Conservation (phyloP, 2,888 invertebrate species). For the Hesperia comma region DNA sequence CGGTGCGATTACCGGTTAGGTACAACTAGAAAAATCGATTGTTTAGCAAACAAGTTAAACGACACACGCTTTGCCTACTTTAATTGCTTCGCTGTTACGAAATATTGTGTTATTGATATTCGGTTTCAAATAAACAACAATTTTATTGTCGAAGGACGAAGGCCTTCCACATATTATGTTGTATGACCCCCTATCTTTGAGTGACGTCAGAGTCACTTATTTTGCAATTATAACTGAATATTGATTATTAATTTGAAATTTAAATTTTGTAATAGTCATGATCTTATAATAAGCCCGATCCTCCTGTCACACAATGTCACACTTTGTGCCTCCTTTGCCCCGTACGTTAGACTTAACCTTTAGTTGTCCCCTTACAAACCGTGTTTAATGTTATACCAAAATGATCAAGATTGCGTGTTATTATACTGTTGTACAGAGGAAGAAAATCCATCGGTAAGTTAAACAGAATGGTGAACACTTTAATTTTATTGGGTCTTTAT, state of each 20-base stretch:
- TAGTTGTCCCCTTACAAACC: not conserved
- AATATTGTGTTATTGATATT: slow-evolving; percentile 48
- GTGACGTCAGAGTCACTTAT: no score
- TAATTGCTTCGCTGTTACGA: slow-evolving; percentile 56
- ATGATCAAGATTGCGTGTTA: slow-evolving; percentile 1
- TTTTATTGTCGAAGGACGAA: not conserved
- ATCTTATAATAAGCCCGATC: no score
- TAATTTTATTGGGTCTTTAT: slow-evolving; percentile 44
- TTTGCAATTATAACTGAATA: no score
- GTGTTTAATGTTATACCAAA: not conserved
- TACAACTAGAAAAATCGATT: slow-evolving; percentile 67
- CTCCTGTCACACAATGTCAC: no score
- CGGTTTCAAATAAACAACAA: not conserved
- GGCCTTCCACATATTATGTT: no score
- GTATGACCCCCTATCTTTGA: no score
- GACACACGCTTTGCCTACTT: slow-evolving; percentile 60
- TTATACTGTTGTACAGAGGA: slow-evolving; percentile 34
- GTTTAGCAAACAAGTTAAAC: slow-evolving; percentile 57
- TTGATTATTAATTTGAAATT: no score
- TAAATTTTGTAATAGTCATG: no score
- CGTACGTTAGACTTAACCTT: no score
- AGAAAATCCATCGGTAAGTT: not conserved
- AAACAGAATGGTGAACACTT: slow-evolving; percentile 10
- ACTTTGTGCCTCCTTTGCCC: no score
- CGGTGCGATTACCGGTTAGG: slow-evolving; percentile 44